Evolutionary conservation across 2,797 vertebrate species (phyloP), one percentile per base, ranked within the genome.

Genomic region (Dallia pectoralis): DNA sequence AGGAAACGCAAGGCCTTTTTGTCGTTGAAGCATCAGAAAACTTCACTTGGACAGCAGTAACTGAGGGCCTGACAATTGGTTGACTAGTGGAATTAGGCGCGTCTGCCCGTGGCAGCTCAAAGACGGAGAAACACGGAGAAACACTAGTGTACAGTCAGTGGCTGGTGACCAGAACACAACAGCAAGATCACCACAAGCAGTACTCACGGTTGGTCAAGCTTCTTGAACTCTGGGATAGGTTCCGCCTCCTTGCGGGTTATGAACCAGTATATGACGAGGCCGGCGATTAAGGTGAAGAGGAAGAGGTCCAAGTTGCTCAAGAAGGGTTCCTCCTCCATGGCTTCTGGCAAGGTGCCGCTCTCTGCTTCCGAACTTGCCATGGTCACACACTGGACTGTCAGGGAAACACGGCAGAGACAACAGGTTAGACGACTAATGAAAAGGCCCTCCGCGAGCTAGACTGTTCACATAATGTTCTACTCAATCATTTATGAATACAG

Each of bases 191-290:
- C n/a, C n/a, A n/a, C n/a, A n/a, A 69, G 27, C 9, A 16, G 30
- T 76, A 94, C 93, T 94, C 81, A 95, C 94, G 73, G 80, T 65
- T 87, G 80, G 19, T 93, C 94, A 0, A 99, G 91, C 82, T 91
- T 97, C 82, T 93, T 95, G 83, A 97, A 96, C 29, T 98, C 97
- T 0, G 96, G 95, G 27, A 97, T 72, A 67, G 96, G 93, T 14
- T 97, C 95, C 0, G 95, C 92, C 82, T 97, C 97, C 91, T 97
- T 97, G 77, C 95, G 94, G 81, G 96, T 96, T 87, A 98, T 87
- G 78, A 96, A 92, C 95, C 95, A 99, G 85, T 98, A 99, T 47
- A 97, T 89, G 5, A 96, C 63, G 0, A 97, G 79, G 0, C 96
- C 96, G 0, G 91, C 61, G 25, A 98, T 95, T 72, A 98, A 81